phyloP scores from a whole-genome alignment of 2,888 invertebrate genomes.

The Athetis lepigone region DNA sequence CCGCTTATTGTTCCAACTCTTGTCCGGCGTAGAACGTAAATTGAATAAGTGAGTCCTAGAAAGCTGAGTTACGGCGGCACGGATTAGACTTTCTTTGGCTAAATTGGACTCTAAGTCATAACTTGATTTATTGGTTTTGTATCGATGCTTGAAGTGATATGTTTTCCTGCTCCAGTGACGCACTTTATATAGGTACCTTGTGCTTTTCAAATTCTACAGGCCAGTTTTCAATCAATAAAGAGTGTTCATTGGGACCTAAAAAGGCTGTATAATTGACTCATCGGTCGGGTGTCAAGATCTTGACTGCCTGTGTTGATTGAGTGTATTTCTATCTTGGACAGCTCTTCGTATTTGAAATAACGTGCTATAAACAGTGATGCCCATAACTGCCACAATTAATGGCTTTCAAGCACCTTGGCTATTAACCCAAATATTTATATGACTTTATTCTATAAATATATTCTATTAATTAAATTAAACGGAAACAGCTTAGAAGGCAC shows the following conservation, averaged over 20 bases:
- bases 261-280: constrained; percentile 52
- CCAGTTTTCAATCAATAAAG: constrained; percentile 45
- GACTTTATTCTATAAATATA: too few relatives aligned
- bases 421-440: background rate
- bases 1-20: constrained; percentile 79
- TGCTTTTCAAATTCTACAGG: constrained; percentile 31
- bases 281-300: constrained; percentile 36
- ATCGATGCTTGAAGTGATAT: constrained; percentile 62
- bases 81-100: constrained; percentile 69
- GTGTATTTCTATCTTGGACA: background rate
- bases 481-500: background rate
- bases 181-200: constrained; percentile 45
- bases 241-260: constrained; percentile 45
- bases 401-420: constrained; percentile 1
- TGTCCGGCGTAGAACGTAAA: constrained; percentile 78
- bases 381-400: background rate
- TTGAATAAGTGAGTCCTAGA: constrained; percentile 81
- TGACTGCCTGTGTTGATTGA: background rate
- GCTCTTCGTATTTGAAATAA: background rate
- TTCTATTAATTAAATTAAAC: too few relatives aligned
- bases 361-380: constrained; percentile 4
- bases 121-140: constrained; percentile 68
- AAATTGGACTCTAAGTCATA: constrained; percentile 78
- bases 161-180: constrained; percentile 51
- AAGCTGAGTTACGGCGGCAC: constrained; percentile 69